Evolutionary conservation across 2,888 invertebrate genomes (phyloP).

Genomic region (Gymnocheta viridis): DNA sequence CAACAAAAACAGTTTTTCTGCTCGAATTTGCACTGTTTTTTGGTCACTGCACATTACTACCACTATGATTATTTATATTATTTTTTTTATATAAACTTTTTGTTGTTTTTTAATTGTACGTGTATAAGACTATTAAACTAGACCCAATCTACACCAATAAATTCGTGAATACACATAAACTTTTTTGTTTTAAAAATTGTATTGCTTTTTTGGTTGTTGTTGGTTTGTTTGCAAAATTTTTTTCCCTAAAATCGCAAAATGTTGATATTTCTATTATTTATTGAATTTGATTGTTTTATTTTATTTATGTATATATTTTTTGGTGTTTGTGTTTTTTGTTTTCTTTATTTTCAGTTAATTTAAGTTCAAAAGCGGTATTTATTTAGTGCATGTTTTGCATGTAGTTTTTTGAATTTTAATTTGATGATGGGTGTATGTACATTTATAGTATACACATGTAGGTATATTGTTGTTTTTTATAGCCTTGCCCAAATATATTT

Average conservation of each 20-base stretch:
- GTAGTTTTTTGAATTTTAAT: background rate
- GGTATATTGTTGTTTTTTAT: background rate
- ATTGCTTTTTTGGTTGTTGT: conserved; percentile 25
- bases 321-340: background rate
- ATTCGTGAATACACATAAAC: background rate
- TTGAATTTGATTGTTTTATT: conserved; percentile 50
- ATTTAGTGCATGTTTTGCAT: conserved; percentile 52
- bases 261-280: conserved; percentile 50
- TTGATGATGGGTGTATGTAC: background rate
- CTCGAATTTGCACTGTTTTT: conserved; percentile 16
- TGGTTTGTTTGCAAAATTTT: conserved; percentile 9
- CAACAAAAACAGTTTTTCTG: background rate
- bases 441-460: background rate
- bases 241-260: conserved; percentile 27
- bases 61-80: conserved; percentile 22
- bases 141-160: conserved; percentile 13
- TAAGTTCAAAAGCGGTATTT: conserved; percentile 46
- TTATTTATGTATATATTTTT: background rate
- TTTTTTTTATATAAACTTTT: background rate
- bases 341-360: conserved; percentile 47
- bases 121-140: background rate
- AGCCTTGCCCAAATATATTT: conserved; percentile 40
- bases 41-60: conserved; percentile 48
- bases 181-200: conserved; percentile 22
- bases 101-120: conserved; percentile 8